These are phyloP conservation scores for Papilio polyxenes DNA, from an alignment of 1,140 invertebrate species.

Conservation along the genomic window DNA sequence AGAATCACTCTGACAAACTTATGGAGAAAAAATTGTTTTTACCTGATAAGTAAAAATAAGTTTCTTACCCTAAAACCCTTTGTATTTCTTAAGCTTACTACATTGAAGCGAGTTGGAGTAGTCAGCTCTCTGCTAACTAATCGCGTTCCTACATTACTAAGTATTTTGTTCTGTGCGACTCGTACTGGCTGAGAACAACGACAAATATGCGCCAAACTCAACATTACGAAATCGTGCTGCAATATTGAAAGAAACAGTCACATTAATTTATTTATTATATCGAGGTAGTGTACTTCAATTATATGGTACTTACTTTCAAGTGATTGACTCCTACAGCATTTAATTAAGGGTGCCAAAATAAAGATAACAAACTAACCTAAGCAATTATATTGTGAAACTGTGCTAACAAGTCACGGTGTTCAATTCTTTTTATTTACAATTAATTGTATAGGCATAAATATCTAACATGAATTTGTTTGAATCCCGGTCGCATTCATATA, in stretches of 20 bases:
- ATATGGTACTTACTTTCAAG: not conserved
- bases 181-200: conserved; percentile 51
- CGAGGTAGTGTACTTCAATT: not conserved
- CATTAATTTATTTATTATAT: not conserved
- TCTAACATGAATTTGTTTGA: not conserved
- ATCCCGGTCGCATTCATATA: not conserved
- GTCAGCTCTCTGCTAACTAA: conserved; percentile 53
- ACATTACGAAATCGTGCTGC: conserved; percentile 44
- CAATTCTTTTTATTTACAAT: not conserved
- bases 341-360: not conserved
- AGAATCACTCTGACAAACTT: too few relatives aligned
- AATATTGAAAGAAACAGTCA: not conserved
- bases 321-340: not conserved
- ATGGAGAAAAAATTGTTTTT: too few relatives aligned
- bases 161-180: conserved; percentile 46
- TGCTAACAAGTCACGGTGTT: not conserved
- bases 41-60: not conserved
- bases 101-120: conserved; percentile 49
- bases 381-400: not conserved
- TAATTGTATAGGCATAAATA: not conserved
- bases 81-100: conserved; percentile 42
- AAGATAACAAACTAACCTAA: not conserved
- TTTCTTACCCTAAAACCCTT: conserved; percentile 54
- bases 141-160: conserved; percentile 46
- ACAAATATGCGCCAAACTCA: conserved; percentile 51